Conservation (phyloP, 92 coral and sea anemone species). For the Epizoanthus scotinus region DNA sequence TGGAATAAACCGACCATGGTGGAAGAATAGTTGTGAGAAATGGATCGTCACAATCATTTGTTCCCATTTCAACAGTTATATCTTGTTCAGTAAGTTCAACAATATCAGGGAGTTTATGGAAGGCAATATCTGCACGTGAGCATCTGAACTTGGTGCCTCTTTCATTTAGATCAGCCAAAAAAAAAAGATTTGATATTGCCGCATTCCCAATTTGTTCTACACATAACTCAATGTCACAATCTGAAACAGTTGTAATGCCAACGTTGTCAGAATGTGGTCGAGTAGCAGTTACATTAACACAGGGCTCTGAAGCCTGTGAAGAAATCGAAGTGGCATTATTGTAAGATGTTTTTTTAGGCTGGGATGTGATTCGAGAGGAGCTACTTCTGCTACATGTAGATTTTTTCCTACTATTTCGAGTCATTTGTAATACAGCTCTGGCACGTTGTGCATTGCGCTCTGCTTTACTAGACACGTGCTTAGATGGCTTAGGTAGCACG, state of each 20-base stretch:
- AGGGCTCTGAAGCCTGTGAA: no score
- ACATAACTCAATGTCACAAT: slow-evolving; percentile 14
- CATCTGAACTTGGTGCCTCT: slow-evolving; percentile 35
- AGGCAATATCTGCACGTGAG: slow-evolving; percentile 36
- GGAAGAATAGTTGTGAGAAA: slow-evolving; percentile 26
- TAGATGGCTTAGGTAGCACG: no score
- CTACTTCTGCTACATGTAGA: no score
- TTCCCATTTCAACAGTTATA: slow-evolving; percentile 22
- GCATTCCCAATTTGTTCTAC: slow-evolving; percentile 24
- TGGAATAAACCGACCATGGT: slow-evolving; percentile 28
- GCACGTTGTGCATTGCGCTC: no score
- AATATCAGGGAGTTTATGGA: slow-evolving; percentile 4
- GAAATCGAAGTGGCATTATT: no score
- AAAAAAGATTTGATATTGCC: neutral
- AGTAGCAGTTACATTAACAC: no score
- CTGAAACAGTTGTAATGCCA: slow-evolving; percentile 22
- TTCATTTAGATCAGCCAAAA: slow-evolving; percentile 20
- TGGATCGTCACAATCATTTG: slow-evolving; percentile 34
- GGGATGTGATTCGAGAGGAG: no score
- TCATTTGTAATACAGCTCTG: no score
- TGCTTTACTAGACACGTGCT: no score
- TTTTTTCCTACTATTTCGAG: no score
- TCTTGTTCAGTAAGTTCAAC: slow-evolving; percentile 21
- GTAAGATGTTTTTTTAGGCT: no score
- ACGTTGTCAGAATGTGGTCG: neutral